phyloP scores from a whole-genome alignment of 2,113 vertebrate genomes.

The Macaca mulatta region DNA sequence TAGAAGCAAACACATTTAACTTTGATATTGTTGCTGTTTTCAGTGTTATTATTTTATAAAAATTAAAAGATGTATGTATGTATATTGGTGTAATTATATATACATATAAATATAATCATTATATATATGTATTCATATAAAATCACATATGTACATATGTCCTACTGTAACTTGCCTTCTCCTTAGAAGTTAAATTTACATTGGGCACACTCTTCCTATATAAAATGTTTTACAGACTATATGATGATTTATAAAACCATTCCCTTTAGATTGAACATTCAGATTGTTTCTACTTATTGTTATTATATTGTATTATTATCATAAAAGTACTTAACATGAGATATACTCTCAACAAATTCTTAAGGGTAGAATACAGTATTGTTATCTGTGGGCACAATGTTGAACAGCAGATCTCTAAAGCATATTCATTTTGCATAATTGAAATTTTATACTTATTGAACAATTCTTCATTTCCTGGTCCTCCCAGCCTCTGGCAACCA shows the following conservation, averaged over 20 bases:
- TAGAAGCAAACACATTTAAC: not conserved
- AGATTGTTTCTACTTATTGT: not conserved
- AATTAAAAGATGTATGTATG: not conserved
- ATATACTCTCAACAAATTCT: not conserved
- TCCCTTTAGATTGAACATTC: not conserved
- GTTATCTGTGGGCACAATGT: not conserved
- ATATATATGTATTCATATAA: not conserved
- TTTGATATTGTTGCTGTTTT: not conserved
- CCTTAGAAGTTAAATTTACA: not conserved
- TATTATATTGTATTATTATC: not conserved
- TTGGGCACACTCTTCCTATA: not conserved
- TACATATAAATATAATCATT: not conserved
- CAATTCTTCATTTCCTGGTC: not conserved
- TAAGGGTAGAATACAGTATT: not conserved
- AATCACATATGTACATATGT: not conserved
- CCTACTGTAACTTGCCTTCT: not conserved
- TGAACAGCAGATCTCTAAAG: not conserved
- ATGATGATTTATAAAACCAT: not conserved
- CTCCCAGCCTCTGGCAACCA: not conserved
- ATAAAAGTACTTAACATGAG: not conserved
- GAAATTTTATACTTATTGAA: not conserved
- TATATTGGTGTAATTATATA: not conserved
- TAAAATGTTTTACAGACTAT: not conserved
- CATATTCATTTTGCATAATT: not conserved
- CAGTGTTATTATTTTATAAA: conserved; percentile 19